A percentile compares a stretch with the other conserved stretches of the same genome.
Conservation (phyloP, 2,888 invertebrate species). For the Phymatocera aterrima region DNA sequence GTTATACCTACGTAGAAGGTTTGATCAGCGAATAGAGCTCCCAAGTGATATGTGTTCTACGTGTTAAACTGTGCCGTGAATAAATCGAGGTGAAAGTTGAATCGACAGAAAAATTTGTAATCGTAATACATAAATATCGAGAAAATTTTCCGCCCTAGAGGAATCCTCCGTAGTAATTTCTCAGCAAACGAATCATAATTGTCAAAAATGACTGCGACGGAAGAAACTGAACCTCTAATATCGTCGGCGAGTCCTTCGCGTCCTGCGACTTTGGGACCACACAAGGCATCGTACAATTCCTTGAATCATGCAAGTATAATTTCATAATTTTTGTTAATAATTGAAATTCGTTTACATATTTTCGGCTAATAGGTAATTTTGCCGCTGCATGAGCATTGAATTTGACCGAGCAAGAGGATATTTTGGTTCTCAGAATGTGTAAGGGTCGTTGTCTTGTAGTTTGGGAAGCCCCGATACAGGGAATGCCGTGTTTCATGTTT, state of each 20-base stretch:
- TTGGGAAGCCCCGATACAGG: not conserved
- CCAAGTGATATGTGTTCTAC: not conserved
- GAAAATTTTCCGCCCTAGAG: not conserved
- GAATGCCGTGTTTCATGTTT: constrained; percentile 34
- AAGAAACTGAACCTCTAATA: constrained; percentile 65
- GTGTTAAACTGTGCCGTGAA: not conserved
- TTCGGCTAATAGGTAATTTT: too few species aligned
- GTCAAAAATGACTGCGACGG: constrained; percentile 61
- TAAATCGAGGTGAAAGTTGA: not conserved
- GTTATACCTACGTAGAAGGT: not conserved
- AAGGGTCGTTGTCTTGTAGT: constrained; percentile 25
- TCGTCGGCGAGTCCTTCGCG: constrained; percentile 51
- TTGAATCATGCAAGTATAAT: constrained; percentile 60
- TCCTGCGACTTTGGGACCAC: constrained; percentile 51
- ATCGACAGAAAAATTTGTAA: not conserved
- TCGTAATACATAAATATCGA: not conserved
- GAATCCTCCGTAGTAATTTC: not conserved
- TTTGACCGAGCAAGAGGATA: not conserved
- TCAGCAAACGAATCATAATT: not conserved
- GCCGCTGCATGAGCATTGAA: too few species aligned
- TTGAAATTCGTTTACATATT: too few species aligned
- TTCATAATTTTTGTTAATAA: not conserved
- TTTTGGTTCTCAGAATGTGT: not conserved
- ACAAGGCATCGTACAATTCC: constrained; percentile 60
- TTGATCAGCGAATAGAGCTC: not conserved